Evolutionary conservation across 2,113 vertebrate genomes (phyloP), one percentile per base, ranked within the genome.

Genomic region (Engystomops pustulosus): DNA sequence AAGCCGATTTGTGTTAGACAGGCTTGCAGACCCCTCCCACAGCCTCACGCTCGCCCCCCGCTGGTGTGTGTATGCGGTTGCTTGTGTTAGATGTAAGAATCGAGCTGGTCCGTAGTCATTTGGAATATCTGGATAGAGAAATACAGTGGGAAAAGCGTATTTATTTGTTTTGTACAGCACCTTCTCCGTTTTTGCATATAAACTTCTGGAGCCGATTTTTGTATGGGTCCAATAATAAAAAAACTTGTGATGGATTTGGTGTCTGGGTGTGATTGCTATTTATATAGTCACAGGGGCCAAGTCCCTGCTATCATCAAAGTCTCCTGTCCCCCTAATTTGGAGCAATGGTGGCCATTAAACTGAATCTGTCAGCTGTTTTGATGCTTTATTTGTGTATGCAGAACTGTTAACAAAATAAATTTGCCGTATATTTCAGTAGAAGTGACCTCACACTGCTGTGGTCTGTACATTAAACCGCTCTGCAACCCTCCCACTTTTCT

Each of bases 31-130:
- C 44, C 44, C 71, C 23, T 49, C 45, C 44, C 44, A 18, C 23
- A 30, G 18, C 41, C 25, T 72, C 38, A 30, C 25, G 6, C 11
- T 27, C 34, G 11, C 38, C 67, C 65, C 67, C 20, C 67, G 9
- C 0, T 17, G 6, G 23, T 30, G 45, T 30, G 71, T 9, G 71
- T 49, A 27, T 14, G 8, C 17, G 30, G 18, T 58, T 78, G 17
- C 38, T 11, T 58, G 62, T 49, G 3, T 80, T 65, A 67, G 70
- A 84, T 78, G 12, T 76, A 27, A 8, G 84, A 72, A 68, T 68
- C 96, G 96, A 98, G 95, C 96, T 96, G 96, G 96, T 97, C 96
- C 96, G 97, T 96, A 95, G 96, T 95, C 81, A 91, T 97, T 98
- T 97, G 94, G 93, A 95, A 92, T 90, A 93, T 92, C 91, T 34